Percentiles rank a stretch among this genome's conserved stretches.
phyloP scores from a whole-genome alignment of 2,888 invertebrate genomes.

The Cybosia mesomella region DNA sequence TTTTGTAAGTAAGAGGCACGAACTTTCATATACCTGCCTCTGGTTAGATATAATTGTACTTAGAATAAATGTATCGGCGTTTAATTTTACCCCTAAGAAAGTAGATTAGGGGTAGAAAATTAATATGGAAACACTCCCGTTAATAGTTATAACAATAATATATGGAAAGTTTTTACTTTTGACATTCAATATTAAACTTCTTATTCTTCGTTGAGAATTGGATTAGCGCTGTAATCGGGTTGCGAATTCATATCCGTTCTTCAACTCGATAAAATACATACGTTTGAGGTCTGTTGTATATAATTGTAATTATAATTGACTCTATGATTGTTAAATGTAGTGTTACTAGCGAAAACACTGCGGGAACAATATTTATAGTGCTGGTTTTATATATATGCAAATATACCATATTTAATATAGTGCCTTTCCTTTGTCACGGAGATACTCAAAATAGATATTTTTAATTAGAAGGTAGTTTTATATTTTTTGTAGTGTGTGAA shows the following conservation, averaged over 20 bases:
- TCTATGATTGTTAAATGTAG: background rate
- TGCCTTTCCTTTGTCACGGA: constrained; percentile 19
- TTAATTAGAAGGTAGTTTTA: background rate
- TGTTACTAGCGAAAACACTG: background rate
- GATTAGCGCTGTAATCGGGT: no score
- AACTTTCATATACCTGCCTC: no score
- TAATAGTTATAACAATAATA: no score
- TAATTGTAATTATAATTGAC: background rate
- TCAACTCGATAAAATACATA: background rate
- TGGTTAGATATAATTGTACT: no score
- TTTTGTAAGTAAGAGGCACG: no score
- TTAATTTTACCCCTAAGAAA: no score
- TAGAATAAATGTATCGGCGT: no score
- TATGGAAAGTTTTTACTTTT: no score
- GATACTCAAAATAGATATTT: background rate
- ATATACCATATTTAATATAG: constrained; percentile 10
- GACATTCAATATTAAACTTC: no score
- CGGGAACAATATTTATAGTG: constrained; percentile 12
- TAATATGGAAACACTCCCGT: no score
- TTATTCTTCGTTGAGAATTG: no score
- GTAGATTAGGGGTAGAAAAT: no score
- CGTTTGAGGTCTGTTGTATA: background rate
- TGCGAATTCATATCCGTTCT: background rate
- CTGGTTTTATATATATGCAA: background rate
- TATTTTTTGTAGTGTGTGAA: background rate